Conservation (phyloP, 2,113 vertebrate genomes). For the Myotis lucifugus region DNA sequence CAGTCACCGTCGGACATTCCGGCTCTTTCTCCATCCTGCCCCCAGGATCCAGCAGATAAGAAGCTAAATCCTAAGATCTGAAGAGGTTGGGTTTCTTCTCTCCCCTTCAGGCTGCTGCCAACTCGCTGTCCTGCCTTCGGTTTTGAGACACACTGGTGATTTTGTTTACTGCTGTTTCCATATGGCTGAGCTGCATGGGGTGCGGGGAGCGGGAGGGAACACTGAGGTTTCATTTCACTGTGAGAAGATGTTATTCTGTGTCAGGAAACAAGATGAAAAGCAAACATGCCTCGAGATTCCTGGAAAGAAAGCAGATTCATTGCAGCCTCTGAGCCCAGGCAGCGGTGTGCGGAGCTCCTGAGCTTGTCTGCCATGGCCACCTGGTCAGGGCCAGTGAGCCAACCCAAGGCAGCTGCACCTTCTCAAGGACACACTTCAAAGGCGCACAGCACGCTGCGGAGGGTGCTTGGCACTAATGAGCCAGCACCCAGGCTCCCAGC, state of each 20-base stretch:
- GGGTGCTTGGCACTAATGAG: slow-evolving; percentile 53
- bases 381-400: slow-evolving; percentile 39
- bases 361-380: slow-evolving; percentile 29
- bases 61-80: not conserved
- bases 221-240: not conserved
- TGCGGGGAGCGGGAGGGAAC: rapidly evolving
- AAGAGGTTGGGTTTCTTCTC: not conserved
- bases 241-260: not conserved
- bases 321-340: not conserved
- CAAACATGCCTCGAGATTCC: not conserved
- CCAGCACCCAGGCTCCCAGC: slow-evolving; percentile 49
- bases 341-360: not conserved
- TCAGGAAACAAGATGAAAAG: slow-evolving; percentile 16
- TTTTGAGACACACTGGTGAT: not conserved
- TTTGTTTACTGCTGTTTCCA: not conserved
- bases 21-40: not conserved
- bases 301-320: not conserved
- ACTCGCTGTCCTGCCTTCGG: not conserved
- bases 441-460: not conserved
- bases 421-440: slow-evolving; percentile 58
- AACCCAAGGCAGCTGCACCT: not conserved
- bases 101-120: not conserved
- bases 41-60: not conserved
- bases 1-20: not conserved
- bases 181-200: not conserved